A percentile compares a stretch with the other conserved stretches of the same genome.
Conservation (phyloP, 1,140 invertebrate species). For the Psilanteris sp. region DNA sequence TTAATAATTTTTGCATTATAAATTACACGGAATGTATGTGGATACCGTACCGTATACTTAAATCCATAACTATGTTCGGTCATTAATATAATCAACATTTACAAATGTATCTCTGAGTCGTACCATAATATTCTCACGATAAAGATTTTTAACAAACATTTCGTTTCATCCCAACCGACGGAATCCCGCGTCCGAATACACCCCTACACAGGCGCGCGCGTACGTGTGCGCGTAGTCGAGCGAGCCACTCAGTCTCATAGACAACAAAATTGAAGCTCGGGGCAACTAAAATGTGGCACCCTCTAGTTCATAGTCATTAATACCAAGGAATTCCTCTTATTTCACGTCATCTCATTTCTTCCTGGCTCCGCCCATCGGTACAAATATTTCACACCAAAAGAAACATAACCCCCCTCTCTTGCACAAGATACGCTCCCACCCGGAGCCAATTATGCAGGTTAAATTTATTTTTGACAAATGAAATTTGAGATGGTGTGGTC, state of each 20-base stretch:
- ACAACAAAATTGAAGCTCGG: conserved; percentile 49
- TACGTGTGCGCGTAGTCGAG: conserved; percentile 12
- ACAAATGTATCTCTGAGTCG: conserved; percentile 32
- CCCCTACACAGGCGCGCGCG: too few species aligned
- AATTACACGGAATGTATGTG: too few species aligned
- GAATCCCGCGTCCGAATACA: too few species aligned
- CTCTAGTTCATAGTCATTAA: conserved; percentile 57
- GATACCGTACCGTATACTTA: too few species aligned
- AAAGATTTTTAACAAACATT: conserved; percentile 47
- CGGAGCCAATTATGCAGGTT: conserved; percentile 50
- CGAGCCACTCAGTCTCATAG: conserved; percentile 53
- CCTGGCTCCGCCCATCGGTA: conserved; percentile 29
- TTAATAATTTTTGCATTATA: too few species aligned
- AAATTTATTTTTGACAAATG: conserved; percentile 56
- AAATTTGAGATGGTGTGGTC: conserved; percentile 42
- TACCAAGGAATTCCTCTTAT: conserved; percentile 54
- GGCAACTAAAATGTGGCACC: conserved; percentile 50
- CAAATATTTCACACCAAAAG: conserved; percentile 51
- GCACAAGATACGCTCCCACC: conserved; percentile 22
- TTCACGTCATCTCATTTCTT: conserved; percentile 53
- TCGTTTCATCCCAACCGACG: conserved; percentile 20
- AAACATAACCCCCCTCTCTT: conserved; percentile 12
- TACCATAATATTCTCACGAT: conserved; percentile 38
- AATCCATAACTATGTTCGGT: conserved; percentile 18
- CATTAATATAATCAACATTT: conserved; percentile 40